Conservation (phyloP, 2,113 vertebrate genomes). For the Labeo rohita region DNA sequence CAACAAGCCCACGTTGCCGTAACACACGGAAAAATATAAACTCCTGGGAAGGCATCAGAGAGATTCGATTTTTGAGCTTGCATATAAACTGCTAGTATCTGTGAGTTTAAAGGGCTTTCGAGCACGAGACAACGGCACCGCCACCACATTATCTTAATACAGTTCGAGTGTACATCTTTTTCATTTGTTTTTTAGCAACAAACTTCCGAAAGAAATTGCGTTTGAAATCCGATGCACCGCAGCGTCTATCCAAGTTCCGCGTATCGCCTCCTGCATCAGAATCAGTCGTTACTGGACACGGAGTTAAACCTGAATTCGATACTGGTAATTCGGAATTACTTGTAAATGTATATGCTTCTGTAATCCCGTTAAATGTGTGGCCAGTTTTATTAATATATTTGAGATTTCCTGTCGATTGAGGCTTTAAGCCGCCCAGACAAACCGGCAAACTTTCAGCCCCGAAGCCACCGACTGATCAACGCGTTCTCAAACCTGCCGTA, state of each 20-base stretch:
- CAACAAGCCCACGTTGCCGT: conserved; percentile 31
- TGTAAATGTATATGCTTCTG: neutral
- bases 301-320: neutral
- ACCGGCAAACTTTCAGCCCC: conserved; percentile 26
- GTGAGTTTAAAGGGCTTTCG: neutral
- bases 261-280: conserved; percentile 26
- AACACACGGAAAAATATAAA: neutral
- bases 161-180: neutral
- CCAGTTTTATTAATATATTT: neutral
- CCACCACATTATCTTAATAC: neutral
- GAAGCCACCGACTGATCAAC: neutral
- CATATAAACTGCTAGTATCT: neutral
- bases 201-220: neutral
- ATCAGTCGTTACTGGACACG: neutral
- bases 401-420: neutral
- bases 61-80: too few relatives aligned
- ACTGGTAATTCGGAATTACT: neutral
- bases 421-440: neutral
- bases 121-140: neutral
- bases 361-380: neutral
- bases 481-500: neutral
- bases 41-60: neutral
- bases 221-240: neutral
- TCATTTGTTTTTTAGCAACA: neutral
- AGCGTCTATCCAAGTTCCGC: conserved; percentile 9